Base-by-base conservation (phyloP, 64 coral and sea anemone genomes). In the Porites australiensis region DNA sequence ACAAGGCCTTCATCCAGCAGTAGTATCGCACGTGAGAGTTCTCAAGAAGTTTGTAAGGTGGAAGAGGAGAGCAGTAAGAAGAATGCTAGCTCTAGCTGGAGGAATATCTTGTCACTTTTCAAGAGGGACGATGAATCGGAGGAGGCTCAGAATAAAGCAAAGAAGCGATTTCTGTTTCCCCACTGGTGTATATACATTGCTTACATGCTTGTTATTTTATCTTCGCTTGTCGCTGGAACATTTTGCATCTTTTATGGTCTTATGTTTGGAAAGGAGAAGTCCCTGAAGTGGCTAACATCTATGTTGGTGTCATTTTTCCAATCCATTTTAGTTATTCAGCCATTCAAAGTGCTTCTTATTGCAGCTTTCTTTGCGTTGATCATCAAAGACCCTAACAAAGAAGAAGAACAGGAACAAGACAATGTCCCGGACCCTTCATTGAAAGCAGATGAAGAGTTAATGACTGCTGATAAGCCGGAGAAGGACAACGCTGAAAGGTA, bases 271-370 rank as follows among this genome's bases (percentile, higher is more conserved):
- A 92, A 92, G 22, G 90, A 89, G 8, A 98, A 95, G 74, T 98
- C 96, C 1, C 77, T 92, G 23, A 88, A 92, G 16, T 98, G 96
- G 96, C 71, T 98, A 6, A 90, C 93, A 44, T 82, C 89, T 19
- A 95, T 98, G 94, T 62, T 95, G 66, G 87, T 98, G 18, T 98
- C 96, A 10, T 98, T 98, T 57, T 95, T 90, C 51, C 96, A 98
- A 49, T 92, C 90, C 19, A 88, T 98, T 2, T 45, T 98, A 10
- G 91, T 98, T 18, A 93, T 95, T 52, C 96, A 98, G 44, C 96
- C 96, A 8, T 75, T 93, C n/a, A 98, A 98, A 45, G 94, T 98
- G 19, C 90, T 98, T 65, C 54, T 95, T 23, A 59, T 95, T 44
- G 96, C 94, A 4, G 80, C 94, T 5, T 98, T 96, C 43, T 93